phyloP scores from a whole-genome alignment of 2,888 invertebrate species.

The Dermolepida albohirtum region DNA sequence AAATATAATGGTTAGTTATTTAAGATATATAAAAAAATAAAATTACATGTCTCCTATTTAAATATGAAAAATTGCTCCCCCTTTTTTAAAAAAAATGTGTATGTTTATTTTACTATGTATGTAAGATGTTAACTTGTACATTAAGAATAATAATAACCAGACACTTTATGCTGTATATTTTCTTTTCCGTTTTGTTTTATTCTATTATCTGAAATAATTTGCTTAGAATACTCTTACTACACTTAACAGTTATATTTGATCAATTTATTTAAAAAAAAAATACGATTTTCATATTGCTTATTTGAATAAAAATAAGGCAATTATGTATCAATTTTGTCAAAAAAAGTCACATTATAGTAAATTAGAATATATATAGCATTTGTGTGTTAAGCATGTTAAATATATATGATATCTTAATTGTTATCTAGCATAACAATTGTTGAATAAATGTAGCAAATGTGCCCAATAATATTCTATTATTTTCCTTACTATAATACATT shows the following conservation, averaged over 20 bases:
- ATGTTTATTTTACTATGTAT: background rate
- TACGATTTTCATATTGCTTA: constrained; percentile 28
- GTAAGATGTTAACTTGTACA: background rate
- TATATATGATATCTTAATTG: constrained; percentile 64
- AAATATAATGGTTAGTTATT: constrained; percentile 13
- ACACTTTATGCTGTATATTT: constrained; percentile 19
- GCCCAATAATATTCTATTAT: constrained; percentile 46
- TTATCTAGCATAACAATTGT: constrained; percentile 64
- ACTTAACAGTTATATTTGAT: background rate
- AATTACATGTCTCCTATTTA: background rate
- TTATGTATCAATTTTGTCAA: constrained; percentile 48
- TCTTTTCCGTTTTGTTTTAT: background rate
- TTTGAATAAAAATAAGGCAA: constrained; percentile 39
- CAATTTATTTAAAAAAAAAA: constrained; percentile 26
- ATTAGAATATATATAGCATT: constrained; percentile 58
- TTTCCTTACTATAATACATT: constrained; percentile 2
- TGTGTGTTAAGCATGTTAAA: constrained; percentile 65
- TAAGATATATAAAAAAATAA: background rate
- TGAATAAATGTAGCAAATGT: constrained; percentile 66
- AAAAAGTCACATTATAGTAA: constrained; percentile 58
- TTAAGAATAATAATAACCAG: constrained; percentile 9
- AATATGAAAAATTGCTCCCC: constrained; percentile 5
- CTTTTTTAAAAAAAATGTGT: no score
- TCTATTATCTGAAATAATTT: background rate
- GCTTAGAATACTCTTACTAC: no score